Evolutionary conservation across 2,113 vertebrate species (phyloP).

Genomic region (Tachycineta bicolor): DNA sequence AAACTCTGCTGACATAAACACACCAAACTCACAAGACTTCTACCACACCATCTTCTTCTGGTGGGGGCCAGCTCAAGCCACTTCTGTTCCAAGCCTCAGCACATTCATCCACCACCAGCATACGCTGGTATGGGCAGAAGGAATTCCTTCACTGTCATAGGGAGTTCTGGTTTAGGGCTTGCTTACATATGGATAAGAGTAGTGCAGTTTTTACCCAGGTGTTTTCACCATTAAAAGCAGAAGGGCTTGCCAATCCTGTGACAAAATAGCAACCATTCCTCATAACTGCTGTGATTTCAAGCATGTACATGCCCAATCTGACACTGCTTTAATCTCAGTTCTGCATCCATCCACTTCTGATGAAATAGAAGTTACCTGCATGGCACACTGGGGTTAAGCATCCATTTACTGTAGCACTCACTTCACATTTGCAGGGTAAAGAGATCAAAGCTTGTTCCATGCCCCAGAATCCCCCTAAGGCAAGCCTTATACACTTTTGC

Average conservation of each 20-base stretch:
- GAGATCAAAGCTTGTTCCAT: neutral
- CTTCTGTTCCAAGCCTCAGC: neutral
- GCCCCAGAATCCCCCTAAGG: neutral
- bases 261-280: neutral
- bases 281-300: neutral
- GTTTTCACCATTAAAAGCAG: neutral
- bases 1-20: neutral
- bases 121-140: fast-evolving
- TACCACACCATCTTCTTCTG: neutral
- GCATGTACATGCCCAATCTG: neutral
- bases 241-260: neutral
- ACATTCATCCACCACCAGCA: neutral
- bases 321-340: neutral
- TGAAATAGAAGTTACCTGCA: neutral
- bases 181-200: neutral
- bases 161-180: neutral
- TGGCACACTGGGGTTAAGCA: neutral
- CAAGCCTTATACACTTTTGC: neutral
- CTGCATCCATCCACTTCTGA: neutral
- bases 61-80: neutral
- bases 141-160: neutral
- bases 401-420: neutral
- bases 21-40: neutral
- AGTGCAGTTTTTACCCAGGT: neutral
- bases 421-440: neutral